Conservation (phyloP, 2,888 invertebrate genomes). For the Pristionchus mayeri region DNA sequence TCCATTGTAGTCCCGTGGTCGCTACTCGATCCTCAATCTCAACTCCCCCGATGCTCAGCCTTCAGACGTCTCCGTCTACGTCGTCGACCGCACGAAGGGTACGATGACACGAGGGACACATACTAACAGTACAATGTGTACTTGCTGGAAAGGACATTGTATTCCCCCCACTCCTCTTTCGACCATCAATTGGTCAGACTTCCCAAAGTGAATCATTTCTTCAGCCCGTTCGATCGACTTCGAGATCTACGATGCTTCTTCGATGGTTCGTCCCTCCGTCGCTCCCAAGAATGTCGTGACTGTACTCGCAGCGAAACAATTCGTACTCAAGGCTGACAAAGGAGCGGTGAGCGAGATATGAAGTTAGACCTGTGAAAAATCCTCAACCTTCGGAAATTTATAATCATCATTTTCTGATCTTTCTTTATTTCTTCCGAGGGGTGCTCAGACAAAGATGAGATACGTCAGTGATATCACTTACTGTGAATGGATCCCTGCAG, state of each 20-base stretch:
- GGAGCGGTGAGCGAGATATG: neutral
- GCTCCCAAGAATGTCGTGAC: neutral
- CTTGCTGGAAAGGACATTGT: too few relatives aligned
- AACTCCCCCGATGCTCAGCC: neutral
- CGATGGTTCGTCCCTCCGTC: neutral
- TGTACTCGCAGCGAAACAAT: neutral
- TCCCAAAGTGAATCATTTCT: neutral
- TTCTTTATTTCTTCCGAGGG: neutral
- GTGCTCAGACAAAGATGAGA: too few relatives aligned
- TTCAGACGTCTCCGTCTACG: neutral
- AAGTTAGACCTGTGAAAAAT: too few relatives aligned
- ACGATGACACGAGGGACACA: neutral
- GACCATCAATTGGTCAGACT: neutral
- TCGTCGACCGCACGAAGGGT: neutral
- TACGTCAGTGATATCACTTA: too few relatives aligned
- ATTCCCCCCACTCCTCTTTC: too few relatives aligned
- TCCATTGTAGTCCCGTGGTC: neutral
- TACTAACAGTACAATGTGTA: neutral
- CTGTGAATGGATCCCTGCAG: neutral
- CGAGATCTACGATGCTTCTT: constrained; percentile 9
- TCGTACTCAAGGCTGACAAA: constrained; percentile 12
- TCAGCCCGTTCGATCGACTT: constrained; percentile 26
- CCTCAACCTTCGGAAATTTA: too few relatives aligned
- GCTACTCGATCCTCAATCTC: constrained; percentile 18
- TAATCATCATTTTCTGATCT: neutral